Evolutionary conservation across 2,888 invertebrate species (phyloP).

Genomic region (Drosophila fungiperda): DNA sequence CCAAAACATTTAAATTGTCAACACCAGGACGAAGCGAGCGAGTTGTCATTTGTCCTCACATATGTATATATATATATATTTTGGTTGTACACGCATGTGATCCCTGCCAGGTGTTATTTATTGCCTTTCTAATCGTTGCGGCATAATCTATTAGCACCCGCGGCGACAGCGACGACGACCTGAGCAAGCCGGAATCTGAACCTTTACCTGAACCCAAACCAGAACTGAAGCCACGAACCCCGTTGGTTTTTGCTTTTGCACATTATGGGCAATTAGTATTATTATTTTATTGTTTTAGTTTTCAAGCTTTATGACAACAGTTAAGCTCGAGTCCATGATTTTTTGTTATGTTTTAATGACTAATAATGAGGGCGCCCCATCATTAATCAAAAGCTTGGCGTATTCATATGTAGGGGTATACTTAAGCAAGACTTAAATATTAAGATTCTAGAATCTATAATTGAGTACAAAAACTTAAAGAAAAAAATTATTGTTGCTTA

Average conservation of each 20-base stretch:
- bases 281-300: conserved; percentile 74
- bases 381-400: conserved; percentile 57
- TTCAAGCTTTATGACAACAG: conserved; percentile 58
- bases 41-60: conserved; percentile 41
- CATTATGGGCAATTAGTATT: conserved; percentile 72
- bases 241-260: conserved; percentile 55
- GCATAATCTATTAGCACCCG: conserved; percentile 83
- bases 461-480: background rate
- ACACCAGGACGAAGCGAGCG: conserved; percentile 62
- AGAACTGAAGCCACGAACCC: background rate
- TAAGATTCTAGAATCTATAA: background rate
- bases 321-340: conserved; percentile 31
- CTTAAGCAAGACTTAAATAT: background rate
- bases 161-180: conserved; percentile 36
- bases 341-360: conserved; percentile 54
- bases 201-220: background rate
- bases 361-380: conserved; percentile 30
- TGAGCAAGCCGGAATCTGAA: conserved; percentile 22
- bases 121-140: conserved; percentile 84
- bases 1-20: conserved; percentile 74
- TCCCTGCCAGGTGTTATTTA: conserved; percentile 84
- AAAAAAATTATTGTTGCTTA: background rate
- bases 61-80: conserved; percentile 20
- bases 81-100: conserved; percentile 82
- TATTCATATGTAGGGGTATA: background rate